Percentiles rank a stretch among this genome's conserved stretches.
phyloP scores from a whole-genome alignment of 2,797 vertebrate species.

The Tamandua tetradactyla region DNA sequence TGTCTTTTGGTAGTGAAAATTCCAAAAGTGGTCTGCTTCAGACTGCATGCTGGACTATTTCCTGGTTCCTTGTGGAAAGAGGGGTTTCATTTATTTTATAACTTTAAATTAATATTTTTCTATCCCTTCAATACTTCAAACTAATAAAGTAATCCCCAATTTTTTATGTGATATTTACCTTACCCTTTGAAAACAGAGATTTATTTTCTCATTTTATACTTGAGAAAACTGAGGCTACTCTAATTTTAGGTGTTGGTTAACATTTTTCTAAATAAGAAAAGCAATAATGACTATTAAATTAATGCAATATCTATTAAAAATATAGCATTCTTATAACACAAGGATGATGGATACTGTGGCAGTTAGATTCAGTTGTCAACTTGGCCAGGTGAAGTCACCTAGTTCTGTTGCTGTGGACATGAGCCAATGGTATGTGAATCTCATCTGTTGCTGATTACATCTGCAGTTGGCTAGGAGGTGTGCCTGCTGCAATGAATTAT shows the following conservation, averaged over 20 bases:
- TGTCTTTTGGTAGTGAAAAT: slow-evolving; percentile 4
- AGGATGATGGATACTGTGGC: too few relatives aligned
- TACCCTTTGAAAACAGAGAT: not conserved
- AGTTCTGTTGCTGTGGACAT: too few relatives aligned
- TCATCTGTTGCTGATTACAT: too few relatives aligned
- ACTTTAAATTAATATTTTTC: not conserved
- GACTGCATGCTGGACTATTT: slow-evolving; percentile 53
- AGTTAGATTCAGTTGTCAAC: too few relatives aligned
- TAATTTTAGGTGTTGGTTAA: not conserved
- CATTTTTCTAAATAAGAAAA: not conserved
- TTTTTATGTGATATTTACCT: not conserved
- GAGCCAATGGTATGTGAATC: too few relatives aligned
- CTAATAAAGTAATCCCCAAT: not conserved
- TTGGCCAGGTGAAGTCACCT: too few relatives aligned
- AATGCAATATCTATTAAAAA: not conserved
- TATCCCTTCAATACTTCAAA: not conserved
- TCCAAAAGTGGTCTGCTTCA: not conserved
- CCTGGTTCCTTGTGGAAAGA: slow-evolving; percentile 15
- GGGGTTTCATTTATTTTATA: not conserved
- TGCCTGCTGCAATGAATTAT: too few relatives aligned
- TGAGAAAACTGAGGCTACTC: not conserved
- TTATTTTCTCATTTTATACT: not conserved
- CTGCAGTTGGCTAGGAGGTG: too few relatives aligned
- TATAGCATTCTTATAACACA: not conserved
- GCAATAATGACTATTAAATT: not conserved